phyloP scores from a whole-genome alignment of 2,797 vertebrate species.

The Caiman crocodilus region DNA sequence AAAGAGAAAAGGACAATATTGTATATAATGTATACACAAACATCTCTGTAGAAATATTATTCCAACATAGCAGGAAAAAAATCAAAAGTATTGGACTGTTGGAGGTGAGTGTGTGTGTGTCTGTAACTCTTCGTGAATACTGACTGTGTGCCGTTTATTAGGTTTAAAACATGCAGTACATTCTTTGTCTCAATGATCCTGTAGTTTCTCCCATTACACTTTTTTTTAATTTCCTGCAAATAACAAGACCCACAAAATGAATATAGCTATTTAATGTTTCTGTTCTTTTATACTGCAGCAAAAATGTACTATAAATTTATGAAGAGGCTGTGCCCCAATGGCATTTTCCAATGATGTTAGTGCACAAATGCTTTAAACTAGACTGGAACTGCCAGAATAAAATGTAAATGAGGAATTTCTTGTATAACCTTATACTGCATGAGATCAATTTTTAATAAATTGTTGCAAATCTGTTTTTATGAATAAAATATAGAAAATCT shows the following conservation, averaged over 20 bases:
- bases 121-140: conserved; percentile 83
- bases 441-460: conserved; percentile 93
- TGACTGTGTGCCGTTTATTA: conserved; percentile 86
- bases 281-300: conserved; percentile 86
- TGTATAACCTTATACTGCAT: conserved; percentile 91
- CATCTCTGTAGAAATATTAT: conserved; percentile 91
- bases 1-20: conserved; percentile 82
- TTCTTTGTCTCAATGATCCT: conserved; percentile 83
- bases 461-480: conserved; percentile 92
- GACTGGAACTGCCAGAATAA: conserved; percentile 86
- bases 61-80: conserved; percentile 84
- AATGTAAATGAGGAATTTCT: conserved; percentile 89
- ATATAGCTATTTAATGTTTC: conserved; percentile 84
- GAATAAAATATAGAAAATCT: conserved; percentile 87
- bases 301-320: conserved; percentile 85
- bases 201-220: conserved; percentile 83
- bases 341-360: conserved; percentile 87
- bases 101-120: conserved; percentile 84
- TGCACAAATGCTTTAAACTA: conserved; percentile 87
- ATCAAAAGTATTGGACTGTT: conserved; percentile 81
- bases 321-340: conserved; percentile 86
- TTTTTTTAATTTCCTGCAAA: conserved; percentile 80
- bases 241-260: conserved; percentile 85
- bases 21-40: conserved; percentile 92
- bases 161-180: conserved; percentile 87